Base-by-base conservation (phyloP, 1,140 invertebrate genomes). In the Drosophila repleta region DNA sequence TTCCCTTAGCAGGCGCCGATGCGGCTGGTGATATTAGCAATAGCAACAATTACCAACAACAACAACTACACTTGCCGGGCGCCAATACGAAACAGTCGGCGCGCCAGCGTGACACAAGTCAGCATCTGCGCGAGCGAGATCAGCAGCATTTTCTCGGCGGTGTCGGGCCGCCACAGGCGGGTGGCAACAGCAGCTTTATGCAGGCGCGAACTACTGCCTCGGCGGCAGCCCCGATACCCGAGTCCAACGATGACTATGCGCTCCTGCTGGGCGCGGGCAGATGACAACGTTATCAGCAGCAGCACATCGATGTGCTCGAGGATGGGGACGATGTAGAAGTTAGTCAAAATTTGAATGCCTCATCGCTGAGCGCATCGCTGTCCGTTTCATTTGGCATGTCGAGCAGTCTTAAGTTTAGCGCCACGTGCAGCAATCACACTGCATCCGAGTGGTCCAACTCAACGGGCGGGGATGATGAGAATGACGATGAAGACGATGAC, bases 371-470 rank as follows among this genome's bases (percentile, higher is more conserved):
- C 46, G 82, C 80, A 57, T 90, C 90, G 43, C 62, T 90, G 39
- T 88, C 83, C 8, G 85, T 83, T 41, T 90, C 90, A 17, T 79
- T 90, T 63, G 89, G 84, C 37, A 74, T 90, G 71, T 90, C 89
- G 48, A 90, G 90, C 66, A 90, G 90, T 52, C 56, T 90, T 10
- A 90, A 90, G 49, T 79, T 90, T 39, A 89, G 84, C 45, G 83
- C 79, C 73, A 87, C 82, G 32, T 80, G 82, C 79, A 88, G 76
- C 65, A 85, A 75, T 48, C 79, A 70, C 68, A 81, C 65, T 60
- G 74, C 84, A 52, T 89, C 84, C 76, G 90, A 90, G 70, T 90
- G 90, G 90, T 80, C 90, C 1, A 90, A 90, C 46, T 90, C 89
- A 67, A 88, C 84, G 55, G 80, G 74, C 35, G 78, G 77, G 55